Conservation (phyloP, 2,888 invertebrate genomes). For the Drosophila neotestacea region DNA sequence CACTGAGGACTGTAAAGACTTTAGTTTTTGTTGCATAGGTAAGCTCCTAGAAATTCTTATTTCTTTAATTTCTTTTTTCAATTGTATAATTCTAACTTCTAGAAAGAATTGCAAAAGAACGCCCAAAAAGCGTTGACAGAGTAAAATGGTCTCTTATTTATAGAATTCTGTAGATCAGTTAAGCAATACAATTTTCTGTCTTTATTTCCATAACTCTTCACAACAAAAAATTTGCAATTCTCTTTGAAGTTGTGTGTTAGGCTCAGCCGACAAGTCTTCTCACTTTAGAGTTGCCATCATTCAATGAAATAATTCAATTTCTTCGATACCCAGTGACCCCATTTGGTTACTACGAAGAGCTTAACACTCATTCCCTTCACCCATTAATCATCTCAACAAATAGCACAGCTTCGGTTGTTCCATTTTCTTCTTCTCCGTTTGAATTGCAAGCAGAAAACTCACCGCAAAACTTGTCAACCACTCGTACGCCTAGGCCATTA, state of each 20-base stretch:
- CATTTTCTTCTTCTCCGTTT: slow-evolving; percentile 8
- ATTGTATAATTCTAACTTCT: no score
- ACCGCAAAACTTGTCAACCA: slow-evolving; percentile 76
- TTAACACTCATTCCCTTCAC: slow-evolving; percentile 14
- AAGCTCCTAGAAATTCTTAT: no score
- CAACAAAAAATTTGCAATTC: background rate
- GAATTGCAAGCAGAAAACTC: slow-evolving; percentile 49
- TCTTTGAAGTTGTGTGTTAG: slow-evolving; percentile 1
- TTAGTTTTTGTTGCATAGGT: background rate
- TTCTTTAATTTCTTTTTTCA: background rate
- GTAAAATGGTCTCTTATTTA: no score
- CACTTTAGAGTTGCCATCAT: slow-evolving; percentile 11
- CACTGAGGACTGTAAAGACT: no score
- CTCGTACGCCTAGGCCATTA: slow-evolving; percentile 77
- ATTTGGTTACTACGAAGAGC: slow-evolving; percentile 14
- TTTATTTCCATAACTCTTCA: background rate
- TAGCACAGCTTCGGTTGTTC: slow-evolving; percentile 43
- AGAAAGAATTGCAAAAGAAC: no score
- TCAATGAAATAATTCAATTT: slow-evolving; percentile 38
- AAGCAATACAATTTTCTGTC: no score
- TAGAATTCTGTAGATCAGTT: no score
- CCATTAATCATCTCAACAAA: slow-evolving; percentile 69
- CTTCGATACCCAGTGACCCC: slow-evolving; percentile 27
- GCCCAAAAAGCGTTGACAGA: no score
- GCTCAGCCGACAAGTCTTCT: background rate